phyloP scores from a whole-genome alignment of 2,888 invertebrate genomes.

The Sphaerophoria taeniata region DNA sequence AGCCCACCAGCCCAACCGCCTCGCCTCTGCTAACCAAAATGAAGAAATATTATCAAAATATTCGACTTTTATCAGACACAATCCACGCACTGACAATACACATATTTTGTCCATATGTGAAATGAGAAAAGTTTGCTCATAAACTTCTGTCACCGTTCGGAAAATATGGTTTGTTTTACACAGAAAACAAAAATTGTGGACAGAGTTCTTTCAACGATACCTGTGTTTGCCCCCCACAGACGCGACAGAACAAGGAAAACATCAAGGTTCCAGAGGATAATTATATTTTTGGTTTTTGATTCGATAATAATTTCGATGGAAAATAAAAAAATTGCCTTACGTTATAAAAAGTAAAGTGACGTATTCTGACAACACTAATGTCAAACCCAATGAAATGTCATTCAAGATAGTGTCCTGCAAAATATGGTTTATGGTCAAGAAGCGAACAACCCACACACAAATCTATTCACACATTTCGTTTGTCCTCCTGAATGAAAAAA shows the following conservation, averaged over 20 bases:
- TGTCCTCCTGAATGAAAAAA: constrained; percentile 22
- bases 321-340: constrained; percentile 41
- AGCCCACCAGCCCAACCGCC: neutral
- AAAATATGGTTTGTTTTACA: neutral
- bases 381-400: constrained; percentile 69
- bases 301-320: constrained; percentile 49
- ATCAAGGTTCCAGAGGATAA: constrained; percentile 25
- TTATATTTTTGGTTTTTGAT: constrained; percentile 26
- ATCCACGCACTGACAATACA: constrained; percentile 22
- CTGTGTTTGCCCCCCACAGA: neutral
- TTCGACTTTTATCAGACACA: constrained; percentile 18
- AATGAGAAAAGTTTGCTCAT: constrained; percentile 42
- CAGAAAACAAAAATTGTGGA: constrained; percentile 18
- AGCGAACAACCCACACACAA: constrained; percentile 20
- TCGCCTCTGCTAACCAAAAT: neutral
- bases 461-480: constrained; percentile 10
- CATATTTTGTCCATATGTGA: neutral
- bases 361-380: constrained; percentile 44
- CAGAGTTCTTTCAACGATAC: constrained; percentile 33
- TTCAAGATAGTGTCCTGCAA: constrained; percentile 53
- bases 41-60: constrained; percentile 50
- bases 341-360: constrained; percentile 36
- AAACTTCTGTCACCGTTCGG: constrained; percentile 20
- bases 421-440: constrained; percentile 61
- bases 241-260: too few relatives aligned